These are phyloP conservation scores for Panagrolaimus sp. DNA, from an alignment of 1,140 invertebrate genomes.

Conservation along the genomic window DNA sequence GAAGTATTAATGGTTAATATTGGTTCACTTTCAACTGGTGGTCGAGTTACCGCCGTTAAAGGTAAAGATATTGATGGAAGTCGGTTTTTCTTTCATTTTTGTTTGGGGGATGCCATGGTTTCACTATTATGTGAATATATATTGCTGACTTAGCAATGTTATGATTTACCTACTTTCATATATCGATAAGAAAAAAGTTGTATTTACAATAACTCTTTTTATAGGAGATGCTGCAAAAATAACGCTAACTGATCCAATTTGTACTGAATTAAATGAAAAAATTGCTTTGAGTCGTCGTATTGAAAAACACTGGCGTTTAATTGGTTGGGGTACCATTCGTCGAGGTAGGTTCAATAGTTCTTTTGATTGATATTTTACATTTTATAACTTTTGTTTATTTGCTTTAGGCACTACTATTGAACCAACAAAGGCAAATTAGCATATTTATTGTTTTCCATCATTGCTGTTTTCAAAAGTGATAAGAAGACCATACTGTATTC, in stretches of 20 bases:
- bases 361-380: no score
- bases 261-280: conserved; percentile 96
- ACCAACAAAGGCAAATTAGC: conserved; percentile 9
- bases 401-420: conserved; percentile 73
- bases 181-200: conserved; percentile 3
- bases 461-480: no score
- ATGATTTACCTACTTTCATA: no score
- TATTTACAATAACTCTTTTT: conserved; percentile 25
- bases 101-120: not conserved
- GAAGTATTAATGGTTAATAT: conserved; percentile 96
- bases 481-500: no score
- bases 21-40: conserved; percentile 94
- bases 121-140: no score
- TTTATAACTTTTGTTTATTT: no score
- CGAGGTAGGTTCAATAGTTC: no score
- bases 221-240: conserved; percentile 89
- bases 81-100: not conserved
- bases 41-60: conserved; percentile 87
- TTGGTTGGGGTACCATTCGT: conserved; percentile 92
- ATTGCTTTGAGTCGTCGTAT: conserved; percentile 93
- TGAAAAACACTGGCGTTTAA: conserved; percentile 98
- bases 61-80: conserved; percentile 56
- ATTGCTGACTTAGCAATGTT: no score
- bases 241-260: conserved; percentile 89
- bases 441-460: no score